Conservation (phyloP, 2,888 invertebrate species). For the Trissonchulus sp. region DNA sequence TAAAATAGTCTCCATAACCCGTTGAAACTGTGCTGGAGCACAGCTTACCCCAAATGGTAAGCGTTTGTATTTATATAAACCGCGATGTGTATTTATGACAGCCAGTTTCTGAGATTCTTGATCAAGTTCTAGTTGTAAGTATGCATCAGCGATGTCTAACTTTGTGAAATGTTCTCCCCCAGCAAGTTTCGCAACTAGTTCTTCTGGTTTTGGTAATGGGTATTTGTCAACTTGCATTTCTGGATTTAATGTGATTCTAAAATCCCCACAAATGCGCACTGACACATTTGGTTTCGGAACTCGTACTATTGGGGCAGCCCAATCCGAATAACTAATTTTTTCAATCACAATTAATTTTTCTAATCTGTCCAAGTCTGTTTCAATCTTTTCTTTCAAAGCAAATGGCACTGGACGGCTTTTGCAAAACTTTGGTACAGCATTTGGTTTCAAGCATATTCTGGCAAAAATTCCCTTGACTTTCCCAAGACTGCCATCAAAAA, state of each 20-base stretch:
- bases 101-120: conserved; percentile 41
- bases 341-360: neutral
- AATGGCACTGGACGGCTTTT: neutral
- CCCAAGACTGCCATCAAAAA: neutral
- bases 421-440: neutral
- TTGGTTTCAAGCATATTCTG: neutral
- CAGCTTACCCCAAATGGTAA: neutral
- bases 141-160: conserved; percentile 50
- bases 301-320: neutral
- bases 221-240: conserved; percentile 44
- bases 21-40: neutral
- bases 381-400: neutral
- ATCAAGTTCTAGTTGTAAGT: conserved; percentile 49
- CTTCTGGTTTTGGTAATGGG: conserved; percentile 40
- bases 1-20: neutral
- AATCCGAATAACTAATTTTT: neutral
- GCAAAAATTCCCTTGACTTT: neutral
- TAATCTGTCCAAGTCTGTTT: neutral
- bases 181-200: conserved; percentile 38
- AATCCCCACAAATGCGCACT: conserved; percentile 51
- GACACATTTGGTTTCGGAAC: neutral
- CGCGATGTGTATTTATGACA: conserved; percentile 45
- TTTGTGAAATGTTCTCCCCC: conserved; percentile 49
- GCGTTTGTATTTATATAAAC: conserved; percentile 22
- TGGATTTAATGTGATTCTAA: conserved; percentile 41